Evolutionary conservation across 2,797 vertebrate genomes (phyloP).

Genomic region (Lithobates sylvaticus): DNA sequence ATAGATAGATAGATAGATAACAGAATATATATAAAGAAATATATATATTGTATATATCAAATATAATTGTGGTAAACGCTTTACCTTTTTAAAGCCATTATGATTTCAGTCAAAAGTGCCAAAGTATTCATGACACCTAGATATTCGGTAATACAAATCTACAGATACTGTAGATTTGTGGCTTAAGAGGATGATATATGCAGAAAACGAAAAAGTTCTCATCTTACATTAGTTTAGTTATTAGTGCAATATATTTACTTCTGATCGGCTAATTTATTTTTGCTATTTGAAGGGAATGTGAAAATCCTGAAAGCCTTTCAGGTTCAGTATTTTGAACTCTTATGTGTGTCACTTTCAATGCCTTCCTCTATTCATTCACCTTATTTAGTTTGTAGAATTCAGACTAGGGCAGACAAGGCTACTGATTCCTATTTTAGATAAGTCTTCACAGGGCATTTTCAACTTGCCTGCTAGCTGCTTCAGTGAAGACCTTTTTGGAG

Average conservation of each 20-base stretch:
- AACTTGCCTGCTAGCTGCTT: slow-evolving; percentile 31
- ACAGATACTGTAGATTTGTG: no score
- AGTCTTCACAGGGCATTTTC: slow-evolving; percentile 21
- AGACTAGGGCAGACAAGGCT: slow-evolving; percentile 44
- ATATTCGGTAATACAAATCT: neutral
- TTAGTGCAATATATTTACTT: slow-evolving; percentile 24
- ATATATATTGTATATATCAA: no score
- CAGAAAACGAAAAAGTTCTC: neutral
- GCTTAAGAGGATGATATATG: neutral
- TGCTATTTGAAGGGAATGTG: slow-evolving; percentile 36
- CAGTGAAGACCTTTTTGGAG: slow-evolving; percentile 29
- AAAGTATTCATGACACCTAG: neutral
- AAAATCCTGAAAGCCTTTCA: slow-evolving; percentile 30
- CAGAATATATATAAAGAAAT: no score
- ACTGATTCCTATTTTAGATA: slow-evolving; percentile 41
- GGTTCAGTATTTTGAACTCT: slow-evolving; percentile 26
- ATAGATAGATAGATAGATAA: no score
- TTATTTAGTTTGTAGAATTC: slow-evolving; percentile 40
- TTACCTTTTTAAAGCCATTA: no score
- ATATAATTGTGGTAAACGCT: no score
- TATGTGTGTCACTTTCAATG: slow-evolving; percentile 31
- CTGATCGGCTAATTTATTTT: slow-evolving; percentile 26
- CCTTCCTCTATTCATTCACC: slow-evolving; percentile 31
- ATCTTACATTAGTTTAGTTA: slow-evolving; percentile 2
- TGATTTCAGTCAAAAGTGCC: no score